Evolutionary conservation across 2,888 invertebrate species (phyloP).

Genomic region (Plebejus argus): DNA sequence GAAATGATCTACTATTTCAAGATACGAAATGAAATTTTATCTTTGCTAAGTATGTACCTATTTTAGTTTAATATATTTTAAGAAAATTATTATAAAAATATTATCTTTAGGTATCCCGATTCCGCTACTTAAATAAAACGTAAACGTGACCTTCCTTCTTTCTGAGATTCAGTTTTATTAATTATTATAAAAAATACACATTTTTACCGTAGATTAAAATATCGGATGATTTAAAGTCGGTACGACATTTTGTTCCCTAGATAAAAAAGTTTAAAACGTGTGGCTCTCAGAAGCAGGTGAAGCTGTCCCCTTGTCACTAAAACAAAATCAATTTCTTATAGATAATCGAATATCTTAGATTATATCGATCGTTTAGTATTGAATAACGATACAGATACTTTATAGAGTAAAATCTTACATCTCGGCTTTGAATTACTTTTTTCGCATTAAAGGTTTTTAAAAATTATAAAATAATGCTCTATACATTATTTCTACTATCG

Average conservation of each 20-base stretch:
- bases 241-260: too few species aligned
- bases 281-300: slow-evolving; percentile 37
- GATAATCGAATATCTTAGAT: slow-evolving; percentile 14
- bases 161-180: not conserved
- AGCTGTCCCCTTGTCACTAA: slow-evolving; percentile 39
- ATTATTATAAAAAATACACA: not conserved
- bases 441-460: not conserved
- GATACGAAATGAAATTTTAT: not conserved
- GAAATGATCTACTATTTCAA: not conserved
- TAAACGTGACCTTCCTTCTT: not conserved
- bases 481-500: too few species aligned
- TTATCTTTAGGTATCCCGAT: too few species aligned
- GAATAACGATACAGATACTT: not conserved
- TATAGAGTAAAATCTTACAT: not conserved
- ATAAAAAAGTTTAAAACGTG: not conserved
- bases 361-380: slow-evolving; percentile 6
- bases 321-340: slow-evolving; percentile 39
- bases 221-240: too few species aligned
- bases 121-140: not conserved
- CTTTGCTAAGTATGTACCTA: too few species aligned
- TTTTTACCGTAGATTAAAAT: too few species aligned
- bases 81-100: not conserved
- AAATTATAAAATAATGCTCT: too few species aligned
- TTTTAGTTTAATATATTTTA: not conserved
- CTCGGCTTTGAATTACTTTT: not conserved